Base-by-base conservation (phyloP, 2,888 invertebrate species). In the Morpho helenor region DNA sequence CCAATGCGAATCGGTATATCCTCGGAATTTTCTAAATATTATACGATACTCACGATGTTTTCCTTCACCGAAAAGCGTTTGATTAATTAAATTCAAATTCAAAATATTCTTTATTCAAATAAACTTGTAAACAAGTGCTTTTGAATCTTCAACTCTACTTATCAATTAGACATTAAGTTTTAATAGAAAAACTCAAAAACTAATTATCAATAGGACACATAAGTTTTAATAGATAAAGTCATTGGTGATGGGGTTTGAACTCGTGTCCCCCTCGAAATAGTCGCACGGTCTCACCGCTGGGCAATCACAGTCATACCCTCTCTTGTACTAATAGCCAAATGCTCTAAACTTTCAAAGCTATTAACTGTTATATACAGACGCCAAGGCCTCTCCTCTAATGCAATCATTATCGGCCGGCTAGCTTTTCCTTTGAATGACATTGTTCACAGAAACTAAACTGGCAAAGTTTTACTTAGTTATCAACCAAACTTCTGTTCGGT, bases 321-420 rank as follows among this genome's bases (percentile, higher is more conserved):
- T 7, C 43, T 51, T 16, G 23, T n/a, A 9, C 43, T 51, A 51
- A 23, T 10, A 44, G 45, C 2, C 39, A 16, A 52, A 31, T 45
- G 52, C 45, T 52, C 45, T 46, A 52, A 45, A 46, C 45, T 52
- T 46, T 44, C 44, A 52, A 52, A 45, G 52, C 45, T 52, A 52
- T 45, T 52, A 16, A 16, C 23, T n/a, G 40, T 46, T 23, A 46
- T 3, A 39, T 8, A 16, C 7, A 31, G n/a, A 7, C 16, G 51
- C 22, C 52, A 40, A 52, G 52, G 52, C 52, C 45, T 45, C 52
- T 44, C 39, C 39, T 45, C 44, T 45, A 52, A 52, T n/a, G 39
- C 39, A 43, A 31, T 31, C 31, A 52, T 52, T 52, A 52, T 52
- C 52, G 31, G 52, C 10, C 41, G 51, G 23, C 43, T 7, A 51